A percentile compares a stretch with the other conserved stretches of the same genome.
Conservation (phyloP, 2,888 invertebrate species). For the Sesia bembeciformis region DNA sequence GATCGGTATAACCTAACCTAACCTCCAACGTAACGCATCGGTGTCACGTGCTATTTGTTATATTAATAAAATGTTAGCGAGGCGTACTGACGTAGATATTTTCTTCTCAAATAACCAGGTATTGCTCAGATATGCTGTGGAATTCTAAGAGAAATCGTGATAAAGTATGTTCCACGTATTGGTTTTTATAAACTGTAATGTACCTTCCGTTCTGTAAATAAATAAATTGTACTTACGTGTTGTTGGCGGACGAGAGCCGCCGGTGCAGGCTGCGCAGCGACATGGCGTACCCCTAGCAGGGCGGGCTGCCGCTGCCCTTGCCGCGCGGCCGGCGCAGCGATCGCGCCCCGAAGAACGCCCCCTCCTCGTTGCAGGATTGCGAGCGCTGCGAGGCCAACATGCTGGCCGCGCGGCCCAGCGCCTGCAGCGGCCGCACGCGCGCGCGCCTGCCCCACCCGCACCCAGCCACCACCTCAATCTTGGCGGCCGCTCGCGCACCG, state of each 20-base stretch:
- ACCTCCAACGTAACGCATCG: no score
- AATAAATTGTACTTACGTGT: slow-evolving; percentile 63
- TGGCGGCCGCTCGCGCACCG: slow-evolving; percentile 36
- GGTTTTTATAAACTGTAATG: no score
- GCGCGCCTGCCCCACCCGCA: slow-evolving; percentile 70
- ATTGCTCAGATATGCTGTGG: no score
- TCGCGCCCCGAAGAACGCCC: slow-evolving; percentile 72
- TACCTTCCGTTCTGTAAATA: no score
- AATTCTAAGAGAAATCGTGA: no score
- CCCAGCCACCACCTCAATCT: slow-evolving; percentile 70
- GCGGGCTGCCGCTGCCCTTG: slow-evolving; percentile 74
- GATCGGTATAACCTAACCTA: no score
- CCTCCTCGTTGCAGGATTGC: slow-evolving; percentile 73
- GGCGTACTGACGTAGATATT: no score
- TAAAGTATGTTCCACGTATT: no score
- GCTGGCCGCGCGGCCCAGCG: slow-evolving; percentile 62
- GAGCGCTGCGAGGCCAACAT: slow-evolving; percentile 71
- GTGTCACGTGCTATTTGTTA: no score
- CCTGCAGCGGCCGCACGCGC: slow-evolving; percentile 69
- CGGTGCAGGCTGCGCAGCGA: slow-evolving; percentile 79
- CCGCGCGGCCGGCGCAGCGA: slow-evolving; percentile 74
- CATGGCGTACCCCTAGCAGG: slow-evolving; percentile 77
- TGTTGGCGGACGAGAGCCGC: slow-evolving; percentile 75
- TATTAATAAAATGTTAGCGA: no score
- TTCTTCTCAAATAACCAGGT: no score